A percentile compares a stretch with the other conserved stretches of the same genome.
phyloP scores from a whole-genome alignment of 2,888 invertebrate species.

The Leptinotarsa juncta region DNA sequence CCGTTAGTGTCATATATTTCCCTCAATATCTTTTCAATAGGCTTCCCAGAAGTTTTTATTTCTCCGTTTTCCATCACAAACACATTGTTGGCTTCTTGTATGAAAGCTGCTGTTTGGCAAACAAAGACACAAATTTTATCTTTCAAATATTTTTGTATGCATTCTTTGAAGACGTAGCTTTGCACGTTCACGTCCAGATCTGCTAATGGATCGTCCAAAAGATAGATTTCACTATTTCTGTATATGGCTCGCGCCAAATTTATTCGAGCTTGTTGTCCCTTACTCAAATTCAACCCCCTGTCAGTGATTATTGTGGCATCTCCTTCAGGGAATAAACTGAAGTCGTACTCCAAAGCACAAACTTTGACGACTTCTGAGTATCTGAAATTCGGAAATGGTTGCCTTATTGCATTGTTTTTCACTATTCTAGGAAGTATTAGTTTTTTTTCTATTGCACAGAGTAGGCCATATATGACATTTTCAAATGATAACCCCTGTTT shows the following conservation, averaged over 20 bases:
- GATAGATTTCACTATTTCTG: conserved; percentile 56
- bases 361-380: conserved; percentile 60
- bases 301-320: conserved; percentile 72
- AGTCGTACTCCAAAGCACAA: conserved; percentile 68
- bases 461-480: no score
- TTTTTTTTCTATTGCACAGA: no score
- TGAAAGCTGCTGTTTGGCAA: conserved; percentile 53
- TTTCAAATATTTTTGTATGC: conserved; percentile 54
- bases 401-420: no score
- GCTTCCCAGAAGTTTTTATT: conserved; percentile 34
- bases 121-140: conserved; percentile 56
- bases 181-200: conserved; percentile 56
- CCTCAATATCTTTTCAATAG: conserved; percentile 25
- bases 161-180: conserved; percentile 53
- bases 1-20: conserved; percentile 19
- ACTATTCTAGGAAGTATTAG: no score
- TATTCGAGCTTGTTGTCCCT: conserved; percentile 67
- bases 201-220: conserved; percentile 57
- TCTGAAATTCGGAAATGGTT: conserved; percentile 37
- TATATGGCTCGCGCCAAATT: conserved; percentile 58
- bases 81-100: conserved; percentile 50
- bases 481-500: no score
- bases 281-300: conserved; percentile 72
- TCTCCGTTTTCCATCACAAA: conserved; percentile 46
- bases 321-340: conserved; percentile 61